A percentile compares a stretch with the other conserved stretches of the same genome.
Evolutionary conservation across 2,113 vertebrate genomes (phyloP).

Genomic region (Pteronura brasiliensis): DNA sequence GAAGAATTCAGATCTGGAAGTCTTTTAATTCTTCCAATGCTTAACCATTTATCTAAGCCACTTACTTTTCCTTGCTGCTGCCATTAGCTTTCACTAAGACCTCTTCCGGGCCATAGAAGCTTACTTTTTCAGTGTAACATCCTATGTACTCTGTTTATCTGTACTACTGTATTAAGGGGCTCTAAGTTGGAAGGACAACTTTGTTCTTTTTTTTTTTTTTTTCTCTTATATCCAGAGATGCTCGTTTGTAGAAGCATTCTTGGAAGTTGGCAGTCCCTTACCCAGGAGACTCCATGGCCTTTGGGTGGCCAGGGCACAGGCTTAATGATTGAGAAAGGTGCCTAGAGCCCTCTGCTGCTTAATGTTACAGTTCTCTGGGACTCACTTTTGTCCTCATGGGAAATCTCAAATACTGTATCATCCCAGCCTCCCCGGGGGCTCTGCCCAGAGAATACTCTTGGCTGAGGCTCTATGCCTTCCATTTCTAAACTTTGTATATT

Average conservation of each 20-base stretch:
- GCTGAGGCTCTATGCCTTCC: constrained; percentile 64
- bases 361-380: constrained; percentile 37
- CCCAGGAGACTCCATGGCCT: not conserved
- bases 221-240: constrained; percentile 17
- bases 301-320: not conserved
- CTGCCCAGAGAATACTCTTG: constrained; percentile 70
- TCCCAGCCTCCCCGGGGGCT: constrained; percentile 44
- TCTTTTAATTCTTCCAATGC: constrained; percentile 11
- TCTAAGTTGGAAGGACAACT: not conserved
- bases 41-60: constrained; percentile 38
- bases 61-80: constrained; percentile 49
- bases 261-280: not conserved
- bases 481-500: constrained; percentile 75
- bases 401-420: constrained; percentile 63
- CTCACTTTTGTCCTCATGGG: constrained; percentile 39
- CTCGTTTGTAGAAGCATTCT: constrained; percentile 35
- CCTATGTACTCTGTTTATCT: constrained; percentile 33
- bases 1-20: constrained; percentile 10
- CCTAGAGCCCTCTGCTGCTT: not conserved
- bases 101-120: constrained; percentile 28
- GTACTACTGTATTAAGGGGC: not conserved
- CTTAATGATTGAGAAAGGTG: not conserved
- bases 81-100: constrained; percentile 50
- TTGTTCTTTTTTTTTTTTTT: constrained; percentile 30
- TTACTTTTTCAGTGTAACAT: constrained; percentile 39